Conservation (phyloP, 2,113 vertebrate species). For the Egretta garzetta region DNA sequence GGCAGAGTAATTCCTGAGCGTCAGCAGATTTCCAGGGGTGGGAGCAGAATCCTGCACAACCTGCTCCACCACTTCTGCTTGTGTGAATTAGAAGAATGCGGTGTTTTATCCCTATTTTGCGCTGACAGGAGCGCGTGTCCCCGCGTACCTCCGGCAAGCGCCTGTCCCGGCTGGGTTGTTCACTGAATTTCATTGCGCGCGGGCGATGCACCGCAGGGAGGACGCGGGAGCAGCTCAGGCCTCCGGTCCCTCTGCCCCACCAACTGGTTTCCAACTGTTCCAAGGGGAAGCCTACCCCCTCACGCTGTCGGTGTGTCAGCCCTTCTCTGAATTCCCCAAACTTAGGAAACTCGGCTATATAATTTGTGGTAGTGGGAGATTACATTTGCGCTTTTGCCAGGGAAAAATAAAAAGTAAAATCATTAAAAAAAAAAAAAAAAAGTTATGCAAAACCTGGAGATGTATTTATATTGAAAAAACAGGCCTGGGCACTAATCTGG, state of each 20-base stretch:
- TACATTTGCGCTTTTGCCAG: background rate
- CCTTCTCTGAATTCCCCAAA: background rate
- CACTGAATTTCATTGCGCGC: background rate
- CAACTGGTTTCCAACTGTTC: background rate
- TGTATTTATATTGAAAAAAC: background rate
- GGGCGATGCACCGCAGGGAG: accelerated
- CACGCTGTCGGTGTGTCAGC: background rate
- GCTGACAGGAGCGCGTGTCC: background rate
- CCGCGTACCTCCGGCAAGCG: background rate
- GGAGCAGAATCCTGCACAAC: conserved; percentile 3
- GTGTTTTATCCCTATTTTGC: background rate
- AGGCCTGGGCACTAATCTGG: background rate
- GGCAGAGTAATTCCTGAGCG: background rate
- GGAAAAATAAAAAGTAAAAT: background rate
- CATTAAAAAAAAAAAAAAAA: background rate
- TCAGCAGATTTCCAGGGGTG: conserved; percentile 29
- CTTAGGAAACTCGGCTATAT: background rate
- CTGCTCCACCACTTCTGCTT: background rate
- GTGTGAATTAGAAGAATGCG: background rate
- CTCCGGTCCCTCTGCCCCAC: background rate
- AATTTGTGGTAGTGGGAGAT: background rate
- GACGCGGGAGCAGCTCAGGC: background rate
- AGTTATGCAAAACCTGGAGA: background rate
- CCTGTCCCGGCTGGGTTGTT: background rate
- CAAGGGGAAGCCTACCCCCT: background rate